Percentiles rank a stretch among this genome's conserved stretches.
Conservation (phyloP, 2,113 vertebrate genomes). For the Urocynchramus pylzowi region DNA sequence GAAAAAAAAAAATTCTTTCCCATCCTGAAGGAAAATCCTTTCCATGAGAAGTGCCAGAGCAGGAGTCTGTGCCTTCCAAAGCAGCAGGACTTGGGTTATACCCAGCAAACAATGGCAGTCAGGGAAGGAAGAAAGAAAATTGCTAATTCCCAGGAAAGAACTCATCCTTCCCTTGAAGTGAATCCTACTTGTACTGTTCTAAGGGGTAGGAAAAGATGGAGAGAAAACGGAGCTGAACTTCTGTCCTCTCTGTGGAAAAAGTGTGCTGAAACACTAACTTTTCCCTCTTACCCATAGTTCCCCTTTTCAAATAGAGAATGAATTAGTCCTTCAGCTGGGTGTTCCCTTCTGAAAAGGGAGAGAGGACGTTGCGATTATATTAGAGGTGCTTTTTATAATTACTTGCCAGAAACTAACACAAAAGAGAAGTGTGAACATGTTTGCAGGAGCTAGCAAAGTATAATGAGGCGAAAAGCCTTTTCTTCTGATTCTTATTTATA, state of each 20-base stretch:
- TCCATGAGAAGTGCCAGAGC: neutral
- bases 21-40: neutral
- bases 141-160: neutral
- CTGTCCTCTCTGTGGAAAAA: neutral
- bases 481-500: slow-evolving; percentile 34
- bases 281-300: neutral
- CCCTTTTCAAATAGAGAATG: neutral
- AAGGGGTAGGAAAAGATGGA: neutral
- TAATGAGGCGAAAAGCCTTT: slow-evolving; percentile 34
- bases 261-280: neutral
- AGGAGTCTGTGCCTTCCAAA: neutral
- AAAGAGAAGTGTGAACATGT: slow-evolving; percentile 26
- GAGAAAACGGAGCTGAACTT: neutral
- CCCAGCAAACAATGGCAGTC: neutral
- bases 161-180: neutral
- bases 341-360: neutral
- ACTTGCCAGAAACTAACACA: neutral
- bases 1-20: neutral
- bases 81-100: neutral
- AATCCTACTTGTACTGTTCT: neutral
- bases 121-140: neutral
- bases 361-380: neutral
- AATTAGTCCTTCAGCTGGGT: neutral
- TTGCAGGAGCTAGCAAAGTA: neutral
- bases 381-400: slow-evolving; percentile 7